Evolutionary conservation across 2,888 invertebrate species (phyloP).

Genomic region (Melanotus villosus): DNA sequence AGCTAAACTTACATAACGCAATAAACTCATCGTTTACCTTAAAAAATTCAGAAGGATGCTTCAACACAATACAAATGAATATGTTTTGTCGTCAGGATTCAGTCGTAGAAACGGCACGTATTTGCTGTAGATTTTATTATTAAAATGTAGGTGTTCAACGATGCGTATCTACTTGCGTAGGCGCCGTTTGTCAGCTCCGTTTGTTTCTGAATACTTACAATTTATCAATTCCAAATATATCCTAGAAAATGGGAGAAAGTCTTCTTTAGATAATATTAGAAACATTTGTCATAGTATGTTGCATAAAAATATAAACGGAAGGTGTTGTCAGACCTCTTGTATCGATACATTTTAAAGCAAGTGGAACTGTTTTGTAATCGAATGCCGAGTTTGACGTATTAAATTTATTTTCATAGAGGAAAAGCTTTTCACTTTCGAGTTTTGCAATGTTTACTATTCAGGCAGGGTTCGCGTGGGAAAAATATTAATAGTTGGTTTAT

Average conservation of each 20-base stretch:
- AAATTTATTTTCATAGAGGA: no score
- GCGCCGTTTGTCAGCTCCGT: background rate
- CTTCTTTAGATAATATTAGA: background rate
- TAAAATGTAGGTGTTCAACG: background rate
- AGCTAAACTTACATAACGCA: no score
- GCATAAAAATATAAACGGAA: background rate
- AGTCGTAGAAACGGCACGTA: background rate
- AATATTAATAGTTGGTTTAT: no score
- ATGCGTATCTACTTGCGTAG: constrained; percentile 15
- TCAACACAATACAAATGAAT: background rate
- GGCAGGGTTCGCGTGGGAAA: no score
- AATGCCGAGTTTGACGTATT: no score
- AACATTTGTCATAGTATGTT: background rate
- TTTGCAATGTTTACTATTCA: no score
- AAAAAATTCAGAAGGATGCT: background rate
- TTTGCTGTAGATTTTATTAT: background rate
- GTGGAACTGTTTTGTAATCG: no score
- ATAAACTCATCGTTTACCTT: no score
- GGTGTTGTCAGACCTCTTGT: no score
- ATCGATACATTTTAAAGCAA: no score
- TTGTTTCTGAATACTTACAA: background rate
- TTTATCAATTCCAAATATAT: background rate
- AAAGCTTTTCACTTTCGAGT: no score
- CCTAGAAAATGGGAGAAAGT: background rate
- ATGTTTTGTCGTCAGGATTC: background rate